Base-by-base conservation (phyloP, 2,797 vertebrate species). In the Sebastes kiyomatsui region DNA sequence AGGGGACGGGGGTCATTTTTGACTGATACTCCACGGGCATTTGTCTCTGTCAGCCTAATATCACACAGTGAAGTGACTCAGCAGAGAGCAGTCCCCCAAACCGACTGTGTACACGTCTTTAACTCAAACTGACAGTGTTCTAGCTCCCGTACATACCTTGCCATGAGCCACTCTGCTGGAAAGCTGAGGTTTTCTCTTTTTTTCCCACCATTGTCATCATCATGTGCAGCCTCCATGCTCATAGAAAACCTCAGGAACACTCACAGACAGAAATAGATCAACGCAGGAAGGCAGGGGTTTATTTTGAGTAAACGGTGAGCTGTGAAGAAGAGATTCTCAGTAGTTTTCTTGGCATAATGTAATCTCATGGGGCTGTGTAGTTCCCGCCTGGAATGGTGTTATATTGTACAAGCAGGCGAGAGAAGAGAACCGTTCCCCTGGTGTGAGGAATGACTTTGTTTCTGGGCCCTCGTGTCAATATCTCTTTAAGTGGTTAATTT, bases 31-130 rank as follows among this genome's bases (percentile, higher is more conserved):
- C 80, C 74, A 85, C 4, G 77, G 90, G 80, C 90, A 83, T 94
- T 95, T 91, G 90, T 94, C 91, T 92, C 89, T 80, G 93, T 94
- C 93, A 94, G 90, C 91, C 87, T 85, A 90, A 91, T 93, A 91
- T 93, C 49, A 91, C 84, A 81, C 86, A 77, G 85, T 81, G 84
- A 85, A 88, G 91, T 95, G 92, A 95, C 88, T 96, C 92, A 90
- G 92, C 92, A 87, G 86, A 91, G 81, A 82, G 75, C 77, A 77
- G 77, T 84, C 87, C 76, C 77, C 64, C 42, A 70, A 67, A 59
- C 69, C 52, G 54, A 74, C 83, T 72, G 71, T 73, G 80, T 85
- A 42, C 64, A 61, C 30, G 35, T 67, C 70, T 89, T 89, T 91
- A 93, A 94, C 87, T 92, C 79, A 73, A 85, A 84, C 85, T 92